A percentile compares a stretch with the other conserved stretches of the same genome.
Conservation (phyloP, 2,888 invertebrate genomes). For the Leptopilina syphax region DNA sequence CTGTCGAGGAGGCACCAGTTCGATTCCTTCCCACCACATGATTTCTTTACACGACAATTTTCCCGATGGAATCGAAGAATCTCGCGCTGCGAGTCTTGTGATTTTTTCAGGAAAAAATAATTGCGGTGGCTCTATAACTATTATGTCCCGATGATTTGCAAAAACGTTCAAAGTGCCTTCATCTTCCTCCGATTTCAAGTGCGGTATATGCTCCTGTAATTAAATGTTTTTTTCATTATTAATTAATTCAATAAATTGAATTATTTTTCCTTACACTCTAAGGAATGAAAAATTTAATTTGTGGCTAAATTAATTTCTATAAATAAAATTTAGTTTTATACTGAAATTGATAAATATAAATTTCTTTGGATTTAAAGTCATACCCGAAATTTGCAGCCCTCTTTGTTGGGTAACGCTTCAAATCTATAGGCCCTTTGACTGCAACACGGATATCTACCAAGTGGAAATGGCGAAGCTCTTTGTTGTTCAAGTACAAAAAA, state of each 20-base stretch:
- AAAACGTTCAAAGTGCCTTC: slow-evolving; percentile 82
- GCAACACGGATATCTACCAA: slow-evolving; percentile 91
- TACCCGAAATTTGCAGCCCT: slow-evolving; percentile 77
- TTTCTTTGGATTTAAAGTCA: background rate
- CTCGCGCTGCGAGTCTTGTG: slow-evolving; percentile 82
- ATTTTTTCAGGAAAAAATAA: slow-evolving; percentile 84
- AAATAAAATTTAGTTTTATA: too few species aligned
- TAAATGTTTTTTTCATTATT: too few species aligned
- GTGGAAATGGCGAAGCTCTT: slow-evolving; percentile 82
- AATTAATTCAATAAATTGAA: too few species aligned
- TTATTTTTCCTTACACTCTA: too few species aligned
- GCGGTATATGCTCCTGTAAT: slow-evolving; percentile 83
- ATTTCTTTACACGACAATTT: slow-evolving; percentile 82
- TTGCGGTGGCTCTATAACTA: slow-evolving; percentile 83
- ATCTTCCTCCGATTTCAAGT: slow-evolving; percentile 82
- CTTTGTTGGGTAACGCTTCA: slow-evolving; percentile 83
- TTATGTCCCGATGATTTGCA: slow-evolving; percentile 79
- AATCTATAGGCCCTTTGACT: slow-evolving; percentile 90
- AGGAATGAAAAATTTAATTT: too few species aligned
- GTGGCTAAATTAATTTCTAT: too few species aligned
- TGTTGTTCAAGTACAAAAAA: slow-evolving; percentile 85
- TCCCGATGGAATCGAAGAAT: slow-evolving; percentile 75
- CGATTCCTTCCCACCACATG: slow-evolving; percentile 87
- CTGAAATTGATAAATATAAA: too few species aligned
- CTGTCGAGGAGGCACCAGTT: slow-evolving; percentile 81